phyloP scores from a whole-genome alignment of 2,888 invertebrate species.

The Phyllotreta cruciferae region DNA sequence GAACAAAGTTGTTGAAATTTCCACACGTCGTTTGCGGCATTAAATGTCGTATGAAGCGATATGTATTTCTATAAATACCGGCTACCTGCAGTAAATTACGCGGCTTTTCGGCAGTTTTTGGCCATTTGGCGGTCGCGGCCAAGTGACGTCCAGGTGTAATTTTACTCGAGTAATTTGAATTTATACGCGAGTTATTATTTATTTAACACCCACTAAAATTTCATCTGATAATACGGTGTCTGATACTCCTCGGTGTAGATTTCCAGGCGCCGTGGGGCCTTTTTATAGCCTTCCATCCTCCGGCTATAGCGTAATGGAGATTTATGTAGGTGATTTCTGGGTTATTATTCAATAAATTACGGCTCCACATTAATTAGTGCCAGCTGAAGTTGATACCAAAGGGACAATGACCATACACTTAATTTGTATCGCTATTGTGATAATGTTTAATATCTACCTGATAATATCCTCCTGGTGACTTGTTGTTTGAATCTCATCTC shows the following conservation, averaged over 20 bases:
- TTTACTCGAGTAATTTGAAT: too few relatives aligned
- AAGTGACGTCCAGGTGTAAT: neutral
- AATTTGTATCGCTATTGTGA: neutral
- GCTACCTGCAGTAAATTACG: neutral
- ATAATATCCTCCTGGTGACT: constrained; percentile 48
- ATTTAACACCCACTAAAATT: neutral
- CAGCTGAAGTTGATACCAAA: constrained; percentile 55
- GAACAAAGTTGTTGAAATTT: constrained; percentile 3
- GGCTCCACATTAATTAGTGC: constrained; percentile 57
- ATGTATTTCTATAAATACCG: neutral
- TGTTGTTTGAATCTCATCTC: constrained; percentile 51
- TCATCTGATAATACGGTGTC: neutral
- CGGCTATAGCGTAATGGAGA: constrained; percentile 58
- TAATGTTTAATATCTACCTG: constrained; percentile 34
- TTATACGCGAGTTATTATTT: too few relatives aligned
- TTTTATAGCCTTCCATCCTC: constrained; percentile 53
- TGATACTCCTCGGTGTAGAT: constrained; percentile 43
- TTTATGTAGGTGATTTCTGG: constrained; percentile 60
- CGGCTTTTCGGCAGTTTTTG: neutral
- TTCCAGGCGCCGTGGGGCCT: constrained; percentile 53
- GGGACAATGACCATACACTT: constrained; percentile 56
- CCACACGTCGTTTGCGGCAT: constrained; percentile 13
- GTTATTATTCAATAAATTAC: constrained; percentile 61
- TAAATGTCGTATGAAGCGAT: constrained; percentile 21
- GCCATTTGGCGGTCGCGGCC: constrained; percentile 2